Percentiles rank a stretch among this genome's conserved stretches.
Conservation (phyloP, 2,113 vertebrate species). For the Aldabrachelys gigantea region DNA sequence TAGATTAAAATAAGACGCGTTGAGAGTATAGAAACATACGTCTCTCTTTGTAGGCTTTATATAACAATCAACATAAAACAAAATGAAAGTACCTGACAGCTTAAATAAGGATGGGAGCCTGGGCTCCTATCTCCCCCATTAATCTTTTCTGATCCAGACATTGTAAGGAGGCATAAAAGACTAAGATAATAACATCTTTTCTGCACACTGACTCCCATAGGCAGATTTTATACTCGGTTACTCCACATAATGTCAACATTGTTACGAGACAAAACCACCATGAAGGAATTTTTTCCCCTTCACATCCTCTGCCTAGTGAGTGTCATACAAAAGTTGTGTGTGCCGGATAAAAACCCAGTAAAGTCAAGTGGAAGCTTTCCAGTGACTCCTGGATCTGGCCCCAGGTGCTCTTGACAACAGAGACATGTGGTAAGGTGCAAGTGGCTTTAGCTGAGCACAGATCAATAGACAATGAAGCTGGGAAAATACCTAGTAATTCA, state of each 20-base stretch:
- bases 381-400: neutral
- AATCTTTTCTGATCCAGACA: slow-evolving; percentile 70
- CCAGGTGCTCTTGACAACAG: rapidly evolving
- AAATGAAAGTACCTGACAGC: slow-evolving; percentile 62
- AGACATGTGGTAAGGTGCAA: neutral
- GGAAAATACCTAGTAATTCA: neutral
- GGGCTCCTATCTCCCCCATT: slow-evolving; percentile 57
- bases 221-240: slow-evolving; percentile 72
- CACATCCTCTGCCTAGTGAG: neutral
- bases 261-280: slow-evolving; percentile 68
- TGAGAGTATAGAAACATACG: slow-evolving; percentile 48
- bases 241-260: slow-evolving; percentile 71
- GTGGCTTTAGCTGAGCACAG: neutral
- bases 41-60: slow-evolving; percentile 65
- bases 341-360: rapidly evolving
- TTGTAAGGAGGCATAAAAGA: slow-evolving; percentile 67
- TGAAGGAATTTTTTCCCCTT: slow-evolving; percentile 11
- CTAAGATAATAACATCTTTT: slow-evolving; percentile 56
- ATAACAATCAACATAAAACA: slow-evolving; percentile 71
- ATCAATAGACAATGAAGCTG: neutral
- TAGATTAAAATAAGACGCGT: slow-evolving; percentile 67
- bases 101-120: slow-evolving; percentile 68
- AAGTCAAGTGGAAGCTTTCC: neutral
- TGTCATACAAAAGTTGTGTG: rapidly evolving
- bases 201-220: slow-evolving; percentile 61